Base-by-base conservation (phyloP, 1,140 invertebrate genomes). In the Drosophila watanabei region DNA sequence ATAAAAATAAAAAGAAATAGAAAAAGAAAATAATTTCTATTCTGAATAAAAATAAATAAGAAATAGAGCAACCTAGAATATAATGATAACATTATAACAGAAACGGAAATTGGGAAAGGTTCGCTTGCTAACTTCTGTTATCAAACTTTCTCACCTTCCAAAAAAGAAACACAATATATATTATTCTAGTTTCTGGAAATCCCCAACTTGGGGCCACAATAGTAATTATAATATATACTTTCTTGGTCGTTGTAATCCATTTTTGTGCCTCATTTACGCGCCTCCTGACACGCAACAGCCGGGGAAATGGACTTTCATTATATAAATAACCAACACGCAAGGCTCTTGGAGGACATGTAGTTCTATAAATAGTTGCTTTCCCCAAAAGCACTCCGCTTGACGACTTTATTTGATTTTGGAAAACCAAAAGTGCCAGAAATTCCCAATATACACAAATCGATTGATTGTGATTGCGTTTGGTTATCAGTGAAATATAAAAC, bases 271-370 rank as follows among this genome's bases (percentile, higher is more conserved):
- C 64, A 69, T 69, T 71, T 57, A 56, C 64, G 68, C 68, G 32
- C 24, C 24, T 24, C 18, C 39, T 5, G 18, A 9, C 68, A 71
- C 68, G 64, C 68, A 56, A 69, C 39, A 18, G 18, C 30, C 24
- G 35, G 64, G 49, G 49, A 71, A 71, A 71, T 48, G 64, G 48
- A 69, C 63, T 69, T 32, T 8, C n/a, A 54, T 70, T 71, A 69
- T 75, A 83, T 75, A 83, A 82, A 82, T 82, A 82, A 69, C 45
- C 39, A 28, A 28, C 80, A 82, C 80, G 80, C 80, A 57, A 83
- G 48, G 63, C 32, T 52, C 24, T 32, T 49, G 49, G 49, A 71
- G 68, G 64, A 71, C 49, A 32, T 2, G 8, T 1, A 2, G 5
- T 51, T 28, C 68, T 69, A 69, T 48, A 56, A 71, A 71, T 71